Base-by-base conservation (phyloP, 2,888 invertebrate genomes). In the Beris chalybata region DNA sequence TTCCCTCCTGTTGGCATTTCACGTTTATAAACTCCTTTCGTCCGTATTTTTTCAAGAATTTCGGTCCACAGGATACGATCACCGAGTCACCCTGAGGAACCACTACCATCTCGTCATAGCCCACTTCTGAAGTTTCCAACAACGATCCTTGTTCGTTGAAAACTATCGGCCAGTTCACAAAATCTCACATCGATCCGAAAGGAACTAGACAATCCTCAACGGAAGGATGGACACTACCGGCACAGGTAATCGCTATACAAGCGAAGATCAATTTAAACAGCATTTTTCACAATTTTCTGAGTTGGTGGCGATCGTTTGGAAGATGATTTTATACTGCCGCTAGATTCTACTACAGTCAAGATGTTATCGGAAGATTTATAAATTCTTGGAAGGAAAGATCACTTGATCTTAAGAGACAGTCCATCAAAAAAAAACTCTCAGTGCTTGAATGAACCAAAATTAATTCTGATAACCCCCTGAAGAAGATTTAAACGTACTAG, bases 101-200 rank as follows among this genome's bases (percentile, higher is more conserved):
- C 15, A 64, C 59, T 4, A 64, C 64, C 4, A 54, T 45, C 11
- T 48, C 38, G 3, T 15, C 12, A 5, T 30, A 65, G 30, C 68
- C 56, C 4, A 68, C 29, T 4, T 3, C 47, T 7, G 61, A 56
- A 4, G 70, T 70, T 0, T 59, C 65, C 44, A 72, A 68, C 1
- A 72, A 45, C 6, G 70, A 57, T 13, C 73, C 73, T 64, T 71
- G 69, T 29, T 48, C 12, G 15, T 64, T 68, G 52, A 70, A 73
- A 38, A 72, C 61, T 52, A 73, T 48, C n/a, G 72, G 73, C 72
- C 72, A 72, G 48, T n/a, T n/a, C n/a, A n/a, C n/a, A 72, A 72
- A 71, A 11, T 70, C 64, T 0, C 13, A 65, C 47, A 65, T 67
- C 2, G 71, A 72, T 4, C 69, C 64, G 31, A 72, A 66, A 4